Base-by-base conservation (phyloP, 2,888 invertebrate genomes). In the Teleiodes luculella region DNA sequence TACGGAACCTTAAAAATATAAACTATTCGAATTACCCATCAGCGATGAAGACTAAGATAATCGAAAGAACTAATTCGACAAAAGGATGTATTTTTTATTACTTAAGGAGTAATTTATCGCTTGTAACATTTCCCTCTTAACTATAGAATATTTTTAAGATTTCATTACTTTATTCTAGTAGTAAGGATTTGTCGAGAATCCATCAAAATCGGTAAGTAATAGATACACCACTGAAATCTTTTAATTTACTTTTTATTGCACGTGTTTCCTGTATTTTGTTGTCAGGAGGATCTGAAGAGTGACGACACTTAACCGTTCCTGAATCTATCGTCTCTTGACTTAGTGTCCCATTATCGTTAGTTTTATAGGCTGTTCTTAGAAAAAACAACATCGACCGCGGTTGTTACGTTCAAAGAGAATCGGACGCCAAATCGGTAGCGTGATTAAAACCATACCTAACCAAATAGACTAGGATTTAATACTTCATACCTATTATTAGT, bases 201-300 rank as follows among this genome's bases (percentile, higher is more conserved):
- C 59, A 14, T 0, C 14, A 67, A 67, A 53, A 55, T 54, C 79
- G 80, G 83, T 54, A 30, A 47, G 49, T 53, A 60, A 66, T 65
- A 68, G 65, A 68, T 65, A 64, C 74, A 76, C 68, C 72, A 60
- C 81, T 79, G 81, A 84, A 85, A 82, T 75, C 75, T 60, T 80
- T 76, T 76, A 76, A 75, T 78, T 72, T 74, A 74, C 69, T 76
- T 83, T 83, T 86, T 83, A 86, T 75, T 78, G 67, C 77, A 58
- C 64, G 62, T 66, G 65, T 83, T 83, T 88, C 83, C 86, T 86
- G 83, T 62, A 57, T 64, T 61, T 62, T 60, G 64, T 67, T 70
- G 70, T 70, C 10, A n/a, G n/a, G 68, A 55, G 41, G 59, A 58
- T 61, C 52, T 50, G 55, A 57, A 52, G 57, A 53, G 36, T 43